phyloP scores from a whole-genome alignment of 2,113 vertebrate genomes.

The Alexandromys fortis region DNA sequence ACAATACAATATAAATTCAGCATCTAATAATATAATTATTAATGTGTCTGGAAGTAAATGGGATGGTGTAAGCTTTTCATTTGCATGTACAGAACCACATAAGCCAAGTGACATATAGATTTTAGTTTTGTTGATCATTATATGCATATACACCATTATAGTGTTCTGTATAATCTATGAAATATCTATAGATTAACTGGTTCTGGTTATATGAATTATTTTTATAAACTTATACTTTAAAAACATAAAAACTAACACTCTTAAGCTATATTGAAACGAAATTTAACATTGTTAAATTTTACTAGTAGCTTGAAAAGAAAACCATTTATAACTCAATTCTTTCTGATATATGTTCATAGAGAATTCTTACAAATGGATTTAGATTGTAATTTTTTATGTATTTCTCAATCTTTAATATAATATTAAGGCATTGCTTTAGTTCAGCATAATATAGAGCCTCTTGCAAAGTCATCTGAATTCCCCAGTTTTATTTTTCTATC shows the following conservation, averaged over 20 bases:
- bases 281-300: neutral
- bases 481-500: neutral
- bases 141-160: neutral
- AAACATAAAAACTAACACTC: neutral
- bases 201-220: neutral
- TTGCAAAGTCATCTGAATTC: neutral
- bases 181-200: neutral
- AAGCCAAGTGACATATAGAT: neutral
- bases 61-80: neutral
- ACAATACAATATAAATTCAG: neutral
- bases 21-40: neutral
- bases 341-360: neutral
- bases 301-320: neutral
- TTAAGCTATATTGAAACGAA: neutral
- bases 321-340: neutral
- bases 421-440: neutral
- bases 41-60: neutral
- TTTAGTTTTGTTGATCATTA: neutral
- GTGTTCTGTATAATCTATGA: neutral
- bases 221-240: neutral
- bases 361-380: neutral
- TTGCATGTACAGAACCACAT: neutral
- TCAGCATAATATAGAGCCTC: constrained; percentile 23
- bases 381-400: constrained; percentile 2
- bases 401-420: neutral